phyloP scores from a whole-genome alignment of 2,888 invertebrate genomes.

The Pristionchus maxplancki region DNA sequence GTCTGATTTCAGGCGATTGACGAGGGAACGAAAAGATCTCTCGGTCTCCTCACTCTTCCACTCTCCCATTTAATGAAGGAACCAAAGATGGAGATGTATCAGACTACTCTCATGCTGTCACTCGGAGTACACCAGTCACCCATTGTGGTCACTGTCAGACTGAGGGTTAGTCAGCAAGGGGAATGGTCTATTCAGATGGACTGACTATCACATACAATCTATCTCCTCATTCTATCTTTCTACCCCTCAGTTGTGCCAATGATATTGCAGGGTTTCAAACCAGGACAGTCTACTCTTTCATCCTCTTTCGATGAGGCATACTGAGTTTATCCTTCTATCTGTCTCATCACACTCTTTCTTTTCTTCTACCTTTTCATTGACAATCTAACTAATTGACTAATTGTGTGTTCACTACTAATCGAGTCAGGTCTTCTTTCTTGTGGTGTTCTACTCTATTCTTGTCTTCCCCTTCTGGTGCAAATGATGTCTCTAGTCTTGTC shows the following conservation, averaged over 20 bases:
- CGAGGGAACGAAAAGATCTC: constrained; percentile 68
- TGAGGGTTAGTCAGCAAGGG: constrained; percentile 65
- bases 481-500: background rate
- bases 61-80: constrained; percentile 70
- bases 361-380: constrained; percentile 5
- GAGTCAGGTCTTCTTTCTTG: background rate
- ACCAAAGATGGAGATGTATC: constrained; percentile 74
- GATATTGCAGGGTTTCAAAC: constrained; percentile 38
- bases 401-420: constrained; percentile 37
- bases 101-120: constrained; percentile 72
- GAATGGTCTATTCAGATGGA: too few species aligned
- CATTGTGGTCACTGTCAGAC: constrained; percentile 73
- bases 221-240: constrained; percentile 39
- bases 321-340: constrained; percentile 33
- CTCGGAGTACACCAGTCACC: constrained; percentile 75
- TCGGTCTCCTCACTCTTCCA: constrained; percentile 72
- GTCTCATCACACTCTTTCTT: constrained; percentile 18
- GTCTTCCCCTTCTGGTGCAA: constrained; percentile 10
- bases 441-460: background rate
- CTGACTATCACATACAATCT: background rate
- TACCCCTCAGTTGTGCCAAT: constrained; percentile 24
- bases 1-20: constrained; percentile 71
- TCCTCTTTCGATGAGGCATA: constrained; percentile 33
- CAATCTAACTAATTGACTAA: constrained; percentile 9
- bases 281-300: background rate